Evolutionary conservation across 2,113 vertebrate species (phyloP), one percentile per base, ranked within the genome.

Genomic region (Tyrannus savana): DNA sequence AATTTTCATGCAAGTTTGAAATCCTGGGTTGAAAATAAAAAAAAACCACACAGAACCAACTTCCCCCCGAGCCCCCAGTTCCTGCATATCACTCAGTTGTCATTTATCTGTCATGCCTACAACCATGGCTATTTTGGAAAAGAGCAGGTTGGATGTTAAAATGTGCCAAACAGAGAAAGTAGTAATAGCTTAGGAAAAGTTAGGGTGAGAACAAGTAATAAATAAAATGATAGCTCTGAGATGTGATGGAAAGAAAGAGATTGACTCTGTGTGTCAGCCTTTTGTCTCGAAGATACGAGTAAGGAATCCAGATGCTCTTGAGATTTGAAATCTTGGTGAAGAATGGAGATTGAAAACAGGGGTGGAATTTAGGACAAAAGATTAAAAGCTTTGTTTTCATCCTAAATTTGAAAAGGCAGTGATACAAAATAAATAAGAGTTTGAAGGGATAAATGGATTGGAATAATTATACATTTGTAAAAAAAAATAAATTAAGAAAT

Each of bases 61-160:
- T 1, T 2, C 3, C 4, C 1, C 6, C 1, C 5, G 3, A 59
- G 35, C 6, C 5, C 5, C 14, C 19, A 47, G 4, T 33, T 49
- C 42, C 44, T 76, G 6, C 10, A 6, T 63, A 68, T 62, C 37
- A 25, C 31, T 87, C 25, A 60, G 64, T 60, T 42, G 21, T 52
- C 35, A 13, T 77, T 72, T 66, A 7, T 46, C 55, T 59, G 0
- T 83, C 59, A 50, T 93, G n/a, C 22, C 25, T 67, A 5, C 28
- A 35, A 39, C 74, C 17, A 8, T 49, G 49, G 28, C 60, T 68
- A 18, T 71, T 93, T 82, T 88, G 59, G 30, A 76, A 83, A 35
- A 85, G 59, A n/a, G 23, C 2, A 2, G 79, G 49, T 5, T 80
- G 27, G 23, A 35, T 85, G 18, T 82, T 67, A 93, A 35, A 90